Percentiles rank a stretch among this genome's conserved stretches.
Conservation (phyloP, 2,113 vertebrate genomes). For the Pollachius pollachius region DNA sequence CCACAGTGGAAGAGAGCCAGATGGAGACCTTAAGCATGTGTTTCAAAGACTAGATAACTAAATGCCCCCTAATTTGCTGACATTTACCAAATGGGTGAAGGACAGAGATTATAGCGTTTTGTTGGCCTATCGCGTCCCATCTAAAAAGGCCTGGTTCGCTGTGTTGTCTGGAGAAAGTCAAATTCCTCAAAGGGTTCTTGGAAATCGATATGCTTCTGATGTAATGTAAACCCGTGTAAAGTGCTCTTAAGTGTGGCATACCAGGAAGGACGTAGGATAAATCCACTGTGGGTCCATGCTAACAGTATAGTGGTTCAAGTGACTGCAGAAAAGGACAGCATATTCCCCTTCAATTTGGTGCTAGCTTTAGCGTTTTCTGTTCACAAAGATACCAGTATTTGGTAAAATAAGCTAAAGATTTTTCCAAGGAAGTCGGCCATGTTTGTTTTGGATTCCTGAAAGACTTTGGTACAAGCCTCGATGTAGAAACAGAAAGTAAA, state of each 20-base stretch:
- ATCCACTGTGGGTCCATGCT: slow-evolving; percentile 20
- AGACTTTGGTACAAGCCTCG: too few species aligned
- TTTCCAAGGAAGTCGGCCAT: too few species aligned
- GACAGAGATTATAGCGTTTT: slow-evolving; percentile 2
- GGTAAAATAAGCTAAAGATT: too few species aligned
- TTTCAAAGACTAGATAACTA: background rate
- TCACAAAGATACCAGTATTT: too few species aligned
- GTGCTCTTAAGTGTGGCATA: slow-evolving; percentile 35
- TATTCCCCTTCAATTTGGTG: slow-evolving; percentile 20
- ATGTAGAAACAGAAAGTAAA: too few species aligned
- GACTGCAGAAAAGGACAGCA: slow-evolving; percentile 42
- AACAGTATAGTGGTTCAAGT: slow-evolving; percentile 53
- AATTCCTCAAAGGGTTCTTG: slow-evolving; percentile 11
- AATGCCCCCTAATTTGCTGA: background rate
- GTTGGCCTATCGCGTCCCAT: slow-evolving; percentile 18
- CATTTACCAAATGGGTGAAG: slow-evolving; percentile 7
- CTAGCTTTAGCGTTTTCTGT: too few species aligned
- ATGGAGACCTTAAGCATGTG: background rate
- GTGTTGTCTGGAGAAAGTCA: slow-evolving; percentile 10
- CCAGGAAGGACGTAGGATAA: slow-evolving; percentile 17
- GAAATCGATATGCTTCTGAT: slow-evolving; percentile 24
- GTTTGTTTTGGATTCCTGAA: too few species aligned
- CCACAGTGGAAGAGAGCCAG: slow-evolving; percentile 2
- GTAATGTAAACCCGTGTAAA: slow-evolving; percentile 18
- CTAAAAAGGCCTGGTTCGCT: background rate